A percentile compares a stretch with the other conserved stretches of the same genome.
These are phyloP conservation scores for Nudaria mundana DNA, from an alignment of 2,888 invertebrate species.

Conservation along the genomic window DNA sequence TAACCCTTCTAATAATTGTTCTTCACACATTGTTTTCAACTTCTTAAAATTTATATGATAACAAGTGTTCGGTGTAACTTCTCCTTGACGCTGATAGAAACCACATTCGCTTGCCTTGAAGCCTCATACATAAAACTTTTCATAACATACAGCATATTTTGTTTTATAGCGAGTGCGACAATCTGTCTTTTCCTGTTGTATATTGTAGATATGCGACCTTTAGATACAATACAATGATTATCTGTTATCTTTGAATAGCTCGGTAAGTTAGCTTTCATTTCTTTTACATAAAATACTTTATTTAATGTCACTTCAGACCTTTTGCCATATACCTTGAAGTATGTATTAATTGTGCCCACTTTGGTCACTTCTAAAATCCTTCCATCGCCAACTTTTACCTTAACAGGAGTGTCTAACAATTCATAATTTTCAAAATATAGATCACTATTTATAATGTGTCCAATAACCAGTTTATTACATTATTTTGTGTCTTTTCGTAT, in stretches of 20 bases:
- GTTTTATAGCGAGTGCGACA: not conserved
- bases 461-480: too few relatives aligned
- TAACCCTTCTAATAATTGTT: constrained; percentile 27
- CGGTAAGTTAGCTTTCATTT: too few relatives aligned
- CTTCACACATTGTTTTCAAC: not conserved
- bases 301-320: too few relatives aligned
- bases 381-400: too few relatives aligned
- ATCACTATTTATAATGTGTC: too few relatives aligned
- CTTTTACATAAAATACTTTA: too few relatives aligned
- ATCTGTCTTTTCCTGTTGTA: not conserved
- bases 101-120: not conserved
- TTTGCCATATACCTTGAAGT: too few relatives aligned
- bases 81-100: not conserved
- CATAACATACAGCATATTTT: constrained; percentile 1
- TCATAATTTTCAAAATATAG: too few relatives aligned
- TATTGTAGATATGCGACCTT: not conserved
- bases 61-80: not conserved
- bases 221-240: not conserved
- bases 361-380: too few relatives aligned
- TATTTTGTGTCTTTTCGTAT: too few relatives aligned
- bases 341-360: too few relatives aligned
- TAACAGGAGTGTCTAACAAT: too few relatives aligned
- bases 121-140: not conserved
- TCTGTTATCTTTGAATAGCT: not conserved
- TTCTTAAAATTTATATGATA: not conserved